phyloP scores from a whole-genome alignment of 2,888 invertebrate genomes.

The Cosmia trapezina region DNA sequence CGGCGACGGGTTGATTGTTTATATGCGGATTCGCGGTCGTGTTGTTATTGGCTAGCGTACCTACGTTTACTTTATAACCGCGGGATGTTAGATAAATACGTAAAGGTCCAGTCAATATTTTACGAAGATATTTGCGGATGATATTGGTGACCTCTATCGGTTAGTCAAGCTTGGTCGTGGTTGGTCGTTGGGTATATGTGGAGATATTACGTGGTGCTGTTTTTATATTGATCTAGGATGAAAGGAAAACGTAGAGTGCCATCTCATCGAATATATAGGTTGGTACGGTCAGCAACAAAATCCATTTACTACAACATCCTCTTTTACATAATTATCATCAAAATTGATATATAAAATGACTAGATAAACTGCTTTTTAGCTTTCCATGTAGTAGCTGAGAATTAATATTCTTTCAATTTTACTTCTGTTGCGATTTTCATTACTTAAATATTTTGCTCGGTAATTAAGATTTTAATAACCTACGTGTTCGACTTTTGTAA shows the following conservation, averaged over 20 bases:
- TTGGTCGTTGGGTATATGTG: slow-evolving; percentile 33
- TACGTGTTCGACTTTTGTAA: not conserved
- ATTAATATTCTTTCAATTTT: not conserved
- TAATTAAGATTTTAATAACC: not conserved
- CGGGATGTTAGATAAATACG: slow-evolving; percentile 60
- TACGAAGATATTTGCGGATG: slow-evolving; percentile 51
- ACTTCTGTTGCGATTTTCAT: not conserved
- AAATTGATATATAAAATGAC: not conserved
- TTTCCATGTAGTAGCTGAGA: not conserved
- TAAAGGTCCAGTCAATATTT: slow-evolving; percentile 63
- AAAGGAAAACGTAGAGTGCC: slow-evolving; percentile 40
- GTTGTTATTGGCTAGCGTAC: slow-evolving; percentile 61
- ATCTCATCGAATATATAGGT: slow-evolving; percentile 8
- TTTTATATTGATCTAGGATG: slow-evolving; percentile 56
- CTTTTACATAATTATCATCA: not conserved
- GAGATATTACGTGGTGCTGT: slow-evolving; percentile 37
- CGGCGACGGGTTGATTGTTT: slow-evolving; percentile 72
- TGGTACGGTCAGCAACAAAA: not conserved
- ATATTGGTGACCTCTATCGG: slow-evolving; percentile 55
- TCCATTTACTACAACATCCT: not conserved
- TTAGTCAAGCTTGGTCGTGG: slow-evolving; percentile 35
- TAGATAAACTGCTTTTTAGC: not conserved
- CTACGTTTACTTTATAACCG: slow-evolving; percentile 56
- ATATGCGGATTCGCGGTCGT: slow-evolving; percentile 68
- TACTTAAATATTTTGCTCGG: not conserved